Percentiles rank a stretch among this genome's conserved stretches.
Evolutionary conservation across 2,888 invertebrate genomes (phyloP).

Genomic region (Cephus sareptanus): DNA sequence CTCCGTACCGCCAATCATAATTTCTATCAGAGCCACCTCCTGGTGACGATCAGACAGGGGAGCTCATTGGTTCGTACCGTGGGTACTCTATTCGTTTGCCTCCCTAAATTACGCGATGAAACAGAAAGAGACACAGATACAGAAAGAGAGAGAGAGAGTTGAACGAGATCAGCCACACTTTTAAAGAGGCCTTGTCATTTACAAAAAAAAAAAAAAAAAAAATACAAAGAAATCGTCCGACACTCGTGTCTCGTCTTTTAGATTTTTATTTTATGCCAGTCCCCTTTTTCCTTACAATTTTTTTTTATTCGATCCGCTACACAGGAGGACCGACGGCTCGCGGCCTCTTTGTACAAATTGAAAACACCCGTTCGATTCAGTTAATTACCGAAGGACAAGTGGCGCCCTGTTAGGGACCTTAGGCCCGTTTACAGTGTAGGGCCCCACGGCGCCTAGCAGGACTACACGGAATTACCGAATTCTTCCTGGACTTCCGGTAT

Average conservation of each 20-base stretch:
- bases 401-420: constrained; percentile 40
- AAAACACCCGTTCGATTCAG: constrained; percentile 64
- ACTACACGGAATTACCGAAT: background rate
- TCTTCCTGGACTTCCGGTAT: background rate
- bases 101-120: constrained; percentile 4
- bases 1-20: constrained; percentile 60
- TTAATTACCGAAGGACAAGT: constrained; percentile 66
- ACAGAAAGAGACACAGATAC: constrained; percentile 31
- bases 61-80: constrained; percentile 33
- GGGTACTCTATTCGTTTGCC: background rate
- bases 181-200: background rate
- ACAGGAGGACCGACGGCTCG: background rate
- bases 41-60: constrained; percentile 61
- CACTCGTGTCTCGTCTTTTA: background rate
- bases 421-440: background rate
- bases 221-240: background rate
- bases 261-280: background rate
- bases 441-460: background rate
- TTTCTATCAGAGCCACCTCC: constrained; percentile 66
- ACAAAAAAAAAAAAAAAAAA: background rate
- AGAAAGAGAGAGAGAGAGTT: background rate
- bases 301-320: background rate
- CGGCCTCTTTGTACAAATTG: constrained; percentile 36
- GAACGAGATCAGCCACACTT: background rate
- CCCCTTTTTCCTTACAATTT: background rate